Evolutionary conservation across 2,888 invertebrate species (phyloP), one percentile per base, ranked within the genome.

Genomic region (Onthophagus sagittarius): DNA sequence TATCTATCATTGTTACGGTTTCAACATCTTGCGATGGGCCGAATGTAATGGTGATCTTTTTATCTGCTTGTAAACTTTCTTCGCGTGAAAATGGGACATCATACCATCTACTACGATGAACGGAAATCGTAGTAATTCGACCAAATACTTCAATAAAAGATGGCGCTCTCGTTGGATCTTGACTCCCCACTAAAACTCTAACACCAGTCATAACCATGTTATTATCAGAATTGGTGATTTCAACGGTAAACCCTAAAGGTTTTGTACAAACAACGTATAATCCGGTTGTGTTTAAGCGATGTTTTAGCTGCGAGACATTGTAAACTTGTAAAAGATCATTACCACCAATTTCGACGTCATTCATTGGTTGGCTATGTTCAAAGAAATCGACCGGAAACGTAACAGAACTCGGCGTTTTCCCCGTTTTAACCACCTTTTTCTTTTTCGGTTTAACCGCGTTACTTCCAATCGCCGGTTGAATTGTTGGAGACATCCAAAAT

Each of bases 321-420:
- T 98, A 98, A 64, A 98, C 93, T 86, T 98, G 97, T 6, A 99
- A 86, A 0, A 98, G 86, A 86, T 98, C 98, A 83, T 95, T 96
- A 6, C 98, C 98, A 7, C 97, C 97, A 82, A 94, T 96, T 84
- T 98, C 98, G 0, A 98, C 92, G 80, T 98, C 98, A 77, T 93
- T 94, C 90, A 98, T 92, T 7, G 92, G 90, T 72, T 94, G 93
- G 83, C 97, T 97, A 82, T 97, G 95, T 84, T 99, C 98, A 85
- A 99, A 99, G 88, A 98, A 98, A 84, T 99, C 99, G 62, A 97
- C 93, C 0, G 98, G 96, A 85, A 98, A 97, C 62, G 91, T 89
- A 0, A 94, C 90, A 0, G 90, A 87, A 39, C 91, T 91, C 0
- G 89, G 88, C 0, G 87, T 86, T 79, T 92, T 91, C 53, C 90